A percentile compares a stretch with the other conserved stretches of the same genome.
Conservation (phyloP, 2,797 vertebrate species). For the Aerospiza tachiro region DNA sequence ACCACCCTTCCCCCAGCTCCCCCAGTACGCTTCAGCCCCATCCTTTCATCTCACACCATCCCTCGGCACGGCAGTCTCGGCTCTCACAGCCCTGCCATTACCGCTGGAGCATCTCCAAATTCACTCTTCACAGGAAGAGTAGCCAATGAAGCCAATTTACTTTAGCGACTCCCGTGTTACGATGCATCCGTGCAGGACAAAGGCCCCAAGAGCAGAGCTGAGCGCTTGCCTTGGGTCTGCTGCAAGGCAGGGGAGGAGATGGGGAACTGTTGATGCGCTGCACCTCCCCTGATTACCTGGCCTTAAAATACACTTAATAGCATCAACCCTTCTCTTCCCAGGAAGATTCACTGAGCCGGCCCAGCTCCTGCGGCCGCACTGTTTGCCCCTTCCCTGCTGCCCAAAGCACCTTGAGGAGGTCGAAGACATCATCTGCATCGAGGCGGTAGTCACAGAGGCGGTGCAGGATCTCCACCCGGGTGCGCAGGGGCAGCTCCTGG, state of each 20-base stretch:
- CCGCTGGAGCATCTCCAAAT: slow-evolving; percentile 2
- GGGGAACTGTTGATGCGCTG: neutral
- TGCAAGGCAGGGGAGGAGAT: neutral
- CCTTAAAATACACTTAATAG: neutral
- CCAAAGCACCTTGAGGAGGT: slow-evolving; percentile 91
- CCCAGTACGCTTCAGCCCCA: neutral
- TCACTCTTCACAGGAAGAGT: neutral
- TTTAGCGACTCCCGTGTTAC: fast-evolving
- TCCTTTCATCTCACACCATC: slow-evolving; percentile 32
- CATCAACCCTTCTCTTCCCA: neutral
- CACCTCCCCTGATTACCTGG: neutral
- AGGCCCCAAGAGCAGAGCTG: neutral
- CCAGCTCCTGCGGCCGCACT: neutral
- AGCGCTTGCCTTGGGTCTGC: neutral
- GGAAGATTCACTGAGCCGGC: neutral
- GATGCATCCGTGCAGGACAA: neutral
- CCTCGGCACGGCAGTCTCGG: neutral
- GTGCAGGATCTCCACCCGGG: slow-evolving; percentile 92
- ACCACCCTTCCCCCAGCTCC: neutral
- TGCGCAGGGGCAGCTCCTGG: slow-evolving; percentile 86
- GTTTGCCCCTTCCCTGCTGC: neutral
- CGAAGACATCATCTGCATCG: slow-evolving; percentile 96
- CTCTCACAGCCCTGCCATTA: neutral
- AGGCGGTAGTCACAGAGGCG: slow-evolving; percentile 96
- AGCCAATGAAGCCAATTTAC: neutral